Percentiles rank a stretch among this genome's conserved stretches.
phyloP scores from a whole-genome alignment of 2,113 vertebrate species.

The Neopipo cinnamomea region DNA sequence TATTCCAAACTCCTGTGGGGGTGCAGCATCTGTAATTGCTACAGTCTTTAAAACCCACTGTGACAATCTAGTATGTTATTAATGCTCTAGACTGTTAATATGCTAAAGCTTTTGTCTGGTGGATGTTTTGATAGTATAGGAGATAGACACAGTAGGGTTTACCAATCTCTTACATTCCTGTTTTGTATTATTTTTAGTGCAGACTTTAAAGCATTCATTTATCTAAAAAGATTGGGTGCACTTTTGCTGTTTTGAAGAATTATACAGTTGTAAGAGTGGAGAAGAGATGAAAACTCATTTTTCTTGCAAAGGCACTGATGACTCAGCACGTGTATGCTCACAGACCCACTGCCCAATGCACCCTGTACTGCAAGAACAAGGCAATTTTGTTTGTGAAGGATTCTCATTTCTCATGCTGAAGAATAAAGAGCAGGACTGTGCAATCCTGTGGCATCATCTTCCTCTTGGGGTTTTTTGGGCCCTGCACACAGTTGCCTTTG shows the following conservation, averaged over 20 bases:
- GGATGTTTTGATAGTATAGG: not conserved
- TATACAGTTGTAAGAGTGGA: not conserved
- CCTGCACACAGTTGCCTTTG: not conserved
- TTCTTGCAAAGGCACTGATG: not conserved
- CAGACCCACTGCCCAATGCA: not conserved
- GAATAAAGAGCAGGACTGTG: not conserved
- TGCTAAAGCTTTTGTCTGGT: not conserved
- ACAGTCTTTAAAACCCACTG: not conserved
- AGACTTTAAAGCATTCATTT: not conserved
- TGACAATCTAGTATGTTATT: not conserved
- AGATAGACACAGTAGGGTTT: not conserved
- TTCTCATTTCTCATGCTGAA: not conserved
- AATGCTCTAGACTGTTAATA: not conserved
- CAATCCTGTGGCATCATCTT: not conserved
- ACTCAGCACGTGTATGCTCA: rapidly evolving
- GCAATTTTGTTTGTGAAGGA: not conserved
- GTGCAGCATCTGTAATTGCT: not conserved
- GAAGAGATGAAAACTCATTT: not conserved
- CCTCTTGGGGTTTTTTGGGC: not conserved
- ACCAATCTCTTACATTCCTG: rapidly evolving
- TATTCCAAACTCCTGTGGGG: not conserved
- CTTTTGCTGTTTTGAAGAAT: not conserved
- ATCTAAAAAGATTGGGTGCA: not conserved
- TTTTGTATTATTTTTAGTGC: not conserved
- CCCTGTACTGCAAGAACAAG: not conserved